phyloP scores from a whole-genome alignment of 1,140 invertebrate species.

The Sycophaga agraensis region DNA sequence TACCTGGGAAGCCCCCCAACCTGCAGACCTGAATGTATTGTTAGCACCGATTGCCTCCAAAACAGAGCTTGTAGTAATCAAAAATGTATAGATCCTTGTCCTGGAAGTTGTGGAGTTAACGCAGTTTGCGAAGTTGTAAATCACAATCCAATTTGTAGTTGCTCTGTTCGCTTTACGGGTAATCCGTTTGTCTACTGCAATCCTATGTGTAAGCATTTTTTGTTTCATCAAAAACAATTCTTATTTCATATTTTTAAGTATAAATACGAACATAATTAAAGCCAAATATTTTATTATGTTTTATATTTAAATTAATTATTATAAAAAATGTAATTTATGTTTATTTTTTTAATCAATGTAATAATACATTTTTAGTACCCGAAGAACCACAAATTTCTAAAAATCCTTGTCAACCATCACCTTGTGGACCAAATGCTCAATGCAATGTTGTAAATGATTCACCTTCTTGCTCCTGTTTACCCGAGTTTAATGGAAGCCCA shows the following conservation, averaged over 20 bases:
- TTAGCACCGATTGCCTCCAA: slow-evolving; percentile 66
- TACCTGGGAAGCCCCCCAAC: slow-evolving; percentile 69
- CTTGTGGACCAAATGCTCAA: slow-evolving; percentile 59
- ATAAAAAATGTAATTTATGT: no score
- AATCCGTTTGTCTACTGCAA: slow-evolving; percentile 63
- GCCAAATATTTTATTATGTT: no score
- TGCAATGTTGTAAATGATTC: slow-evolving; percentile 57
- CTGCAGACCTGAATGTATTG: slow-evolving; percentile 70
- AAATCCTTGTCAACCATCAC: slow-evolving; percentile 62
- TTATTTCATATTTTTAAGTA: no score
- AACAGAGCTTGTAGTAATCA: slow-evolving; percentile 69
- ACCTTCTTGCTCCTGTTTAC: slow-evolving; percentile 59
- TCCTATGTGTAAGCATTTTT: slow-evolving; percentile 51
- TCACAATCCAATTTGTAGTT: slow-evolving; percentile 67
- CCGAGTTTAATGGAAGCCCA: slow-evolving; percentile 55
- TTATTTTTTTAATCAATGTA: not conserved
- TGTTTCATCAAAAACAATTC: no score
- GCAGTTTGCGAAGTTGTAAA: slow-evolving; percentile 68
- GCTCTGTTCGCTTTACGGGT: slow-evolving; percentile 61
- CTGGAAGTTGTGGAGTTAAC: slow-evolving; percentile 68
- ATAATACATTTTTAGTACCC: slow-evolving; percentile 34
- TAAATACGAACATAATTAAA: no score
- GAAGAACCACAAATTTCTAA: slow-evolving; percentile 39
- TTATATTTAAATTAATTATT: no score
- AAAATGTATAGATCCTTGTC: slow-evolving; percentile 72